Evolutionary conservation across 2,113 vertebrate genomes (phyloP), one percentile per base, ranked within the genome.

Genomic region (Cygnus buccinator): DNA sequence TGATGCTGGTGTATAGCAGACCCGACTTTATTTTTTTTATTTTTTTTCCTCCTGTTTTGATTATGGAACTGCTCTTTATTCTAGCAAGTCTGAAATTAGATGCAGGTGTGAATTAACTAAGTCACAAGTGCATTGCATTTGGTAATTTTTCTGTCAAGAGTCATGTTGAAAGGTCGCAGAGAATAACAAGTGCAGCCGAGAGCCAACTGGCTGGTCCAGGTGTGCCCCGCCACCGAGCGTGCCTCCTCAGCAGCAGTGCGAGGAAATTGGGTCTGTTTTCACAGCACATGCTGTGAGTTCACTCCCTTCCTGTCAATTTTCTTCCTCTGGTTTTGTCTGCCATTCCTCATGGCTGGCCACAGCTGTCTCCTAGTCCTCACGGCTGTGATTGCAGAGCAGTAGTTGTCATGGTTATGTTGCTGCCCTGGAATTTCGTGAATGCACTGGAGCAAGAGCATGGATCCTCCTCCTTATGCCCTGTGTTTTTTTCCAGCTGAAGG

Each of bases 71-170:
- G 77, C 94, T 96, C 93, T 97, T 97, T 97, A 97, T 97, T 97
- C 94, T 84, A 87, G 94, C 96, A 95, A 89, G 91, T 89, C 96
- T 97, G 96, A 96, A 97, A 97, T 97, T 97, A 97, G 96, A 96
- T 85, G 93, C 97, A 97, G 97, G 97, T 97, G 97, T 93, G 96
- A 97, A 97, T 97, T 94, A 97, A 96, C 94, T 91, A 93, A 97
- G 96, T 95, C 96, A 97, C 95, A 96, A 97, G 96, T 91, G 91
- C 93, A 93, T 96, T 91, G 76, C 88, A 86, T 96, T 94, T 90
- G 74, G 95, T 93, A 97, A 97, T 97, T 97, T 97, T 97, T 96
- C 93, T 97, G 96, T 97, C 97, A 97, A 97, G 96, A 97, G 89
- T 91, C 74, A 79, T 48, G 74, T 83, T 96, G 96, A 96, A 89